A percentile compares a stretch with the other conserved stretches of the same genome.
phyloP scores from a whole-genome alignment of 1,140 invertebrate genomes.

The Drosophila parabipectinata region DNA sequence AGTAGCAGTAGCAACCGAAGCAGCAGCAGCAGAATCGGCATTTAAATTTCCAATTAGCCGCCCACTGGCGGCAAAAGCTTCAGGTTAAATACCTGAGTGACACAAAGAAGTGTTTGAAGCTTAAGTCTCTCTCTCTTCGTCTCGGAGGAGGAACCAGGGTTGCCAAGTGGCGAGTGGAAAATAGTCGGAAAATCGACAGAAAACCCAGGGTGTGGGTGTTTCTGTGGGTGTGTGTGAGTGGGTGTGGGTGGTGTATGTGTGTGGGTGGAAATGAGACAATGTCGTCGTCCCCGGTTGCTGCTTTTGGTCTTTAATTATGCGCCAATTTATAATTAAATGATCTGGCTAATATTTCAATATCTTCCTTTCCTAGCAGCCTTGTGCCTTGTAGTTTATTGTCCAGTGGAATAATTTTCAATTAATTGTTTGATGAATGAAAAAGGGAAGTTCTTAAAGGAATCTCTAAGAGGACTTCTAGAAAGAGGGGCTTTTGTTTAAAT shows the following conservation, averaged over 20 bases:
- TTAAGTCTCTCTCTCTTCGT: conserved; percentile 12
- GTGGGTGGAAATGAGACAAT: too few species aligned
- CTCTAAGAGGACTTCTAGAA: neutral
- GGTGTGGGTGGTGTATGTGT: too few species aligned
- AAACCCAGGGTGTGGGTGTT: too few species aligned
- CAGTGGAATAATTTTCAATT: conserved; percentile 33
- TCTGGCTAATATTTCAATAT: conserved; percentile 38
- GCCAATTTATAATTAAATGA: conserved; percentile 43
- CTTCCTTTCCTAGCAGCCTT: neutral
- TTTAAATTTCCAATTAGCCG: conserved; percentile 57
- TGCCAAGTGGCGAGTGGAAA: neutral
- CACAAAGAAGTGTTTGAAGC: conserved; percentile 51
- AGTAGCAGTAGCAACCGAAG: conserved; percentile 7
- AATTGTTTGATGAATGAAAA: conserved; percentile 19
- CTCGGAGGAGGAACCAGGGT: neutral
- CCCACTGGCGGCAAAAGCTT: conserved; percentile 8
- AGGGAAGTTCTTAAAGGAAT: neutral
- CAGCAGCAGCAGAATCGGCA: conserved; percentile 15
- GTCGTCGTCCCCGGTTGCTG: too few species aligned
- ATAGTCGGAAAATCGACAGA: neutral
- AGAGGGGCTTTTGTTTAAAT: too few species aligned
- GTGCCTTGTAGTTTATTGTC: conserved; percentile 12
- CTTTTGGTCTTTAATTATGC: conserved; percentile 41
- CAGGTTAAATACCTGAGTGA: conserved; percentile 45
- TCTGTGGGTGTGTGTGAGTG: too few species aligned